These are phyloP conservation scores for Manis pentadactyla DNA, from an alignment of 2,797 vertebrate genomes.

Conservation along the genomic window DNA sequence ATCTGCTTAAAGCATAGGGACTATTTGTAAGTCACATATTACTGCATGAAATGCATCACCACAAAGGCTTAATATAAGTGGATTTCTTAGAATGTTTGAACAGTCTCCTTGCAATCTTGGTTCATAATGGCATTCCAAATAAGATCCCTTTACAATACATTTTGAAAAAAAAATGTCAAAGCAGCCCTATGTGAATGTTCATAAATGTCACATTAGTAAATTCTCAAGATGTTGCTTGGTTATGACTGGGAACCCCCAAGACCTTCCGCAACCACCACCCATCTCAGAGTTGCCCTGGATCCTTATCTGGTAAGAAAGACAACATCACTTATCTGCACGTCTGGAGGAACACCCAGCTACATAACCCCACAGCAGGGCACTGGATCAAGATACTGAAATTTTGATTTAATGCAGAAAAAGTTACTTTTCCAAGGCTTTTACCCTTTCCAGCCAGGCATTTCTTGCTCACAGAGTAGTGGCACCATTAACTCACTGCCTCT, in stretches of 20 bases:
- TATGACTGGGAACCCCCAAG: not conserved
- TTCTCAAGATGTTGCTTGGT: not conserved
- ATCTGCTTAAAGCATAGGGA: not conserved
- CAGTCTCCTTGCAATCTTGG: not conserved
- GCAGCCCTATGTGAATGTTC: not conserved
- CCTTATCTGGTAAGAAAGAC: not conserved
- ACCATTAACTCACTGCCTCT: not conserved
- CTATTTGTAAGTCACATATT: not conserved
- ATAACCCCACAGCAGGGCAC: not conserved
- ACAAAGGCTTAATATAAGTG: not conserved
- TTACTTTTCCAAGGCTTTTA: not conserved
- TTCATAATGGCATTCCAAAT: not conserved
- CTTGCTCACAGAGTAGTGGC: not conserved
- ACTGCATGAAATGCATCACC: not conserved
- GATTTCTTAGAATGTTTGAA: not conserved
- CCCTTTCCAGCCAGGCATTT: not conserved
- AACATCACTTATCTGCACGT: not conserved
- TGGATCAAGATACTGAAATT: not conserved
- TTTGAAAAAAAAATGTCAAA: not conserved
- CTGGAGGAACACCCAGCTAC: not conserved
- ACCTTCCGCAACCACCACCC: not conserved
- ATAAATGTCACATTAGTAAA: not conserved
- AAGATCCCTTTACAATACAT: no score
- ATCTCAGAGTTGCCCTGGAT: not conserved
- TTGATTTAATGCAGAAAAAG: not conserved